Evolutionary conservation across 2,797 vertebrate species (phyloP).

Genomic region (Monodelphis domestica): DNA sequence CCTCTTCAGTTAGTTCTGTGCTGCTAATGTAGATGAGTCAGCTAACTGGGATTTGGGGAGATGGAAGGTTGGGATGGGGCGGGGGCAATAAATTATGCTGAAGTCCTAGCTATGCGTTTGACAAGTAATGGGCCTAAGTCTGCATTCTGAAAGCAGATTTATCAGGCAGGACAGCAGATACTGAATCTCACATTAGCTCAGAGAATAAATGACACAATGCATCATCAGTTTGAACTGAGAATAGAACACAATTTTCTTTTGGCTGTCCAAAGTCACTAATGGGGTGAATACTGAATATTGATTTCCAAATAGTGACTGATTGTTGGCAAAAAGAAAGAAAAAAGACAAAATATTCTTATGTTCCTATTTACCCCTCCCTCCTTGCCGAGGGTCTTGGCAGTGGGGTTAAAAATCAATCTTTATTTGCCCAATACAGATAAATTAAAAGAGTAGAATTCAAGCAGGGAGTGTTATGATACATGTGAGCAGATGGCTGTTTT

Average conservation of each 20-base stretch:
- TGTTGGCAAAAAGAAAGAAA: conserved; percentile 48
- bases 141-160: conserved; percentile 51
- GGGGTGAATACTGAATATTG: conserved; percentile 35
- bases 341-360: conserved; percentile 21
- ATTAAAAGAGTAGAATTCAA: conserved; percentile 50
- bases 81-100: not conserved
- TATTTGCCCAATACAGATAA: conserved; percentile 49
- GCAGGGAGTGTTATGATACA: not conserved
- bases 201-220: conserved; percentile 8
- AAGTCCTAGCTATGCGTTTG: conserved; percentile 5
- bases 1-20: not conserved
- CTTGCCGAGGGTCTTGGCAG: conserved; percentile 25
- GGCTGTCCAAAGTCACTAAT: not conserved
- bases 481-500: conserved; percentile 24
- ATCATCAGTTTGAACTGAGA: conserved; percentile 5
- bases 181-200: conserved; percentile 12
- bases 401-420: conserved; percentile 45
- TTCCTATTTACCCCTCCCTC: conserved; percentile 30
- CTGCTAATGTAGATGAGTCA: not conserved
- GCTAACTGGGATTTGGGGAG: not conserved
- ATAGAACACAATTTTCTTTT: conserved; percentile 6
- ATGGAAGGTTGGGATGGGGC: not conserved
- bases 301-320: conserved; percentile 55
- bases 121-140: conserved; percentile 4
- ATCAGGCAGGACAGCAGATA: conserved; percentile 48